A percentile compares a stretch with the other conserved stretches of the same genome.
Conservation (phyloP, 2,797 vertebrate genomes). For the Microctenopoma lineatum region DNA sequence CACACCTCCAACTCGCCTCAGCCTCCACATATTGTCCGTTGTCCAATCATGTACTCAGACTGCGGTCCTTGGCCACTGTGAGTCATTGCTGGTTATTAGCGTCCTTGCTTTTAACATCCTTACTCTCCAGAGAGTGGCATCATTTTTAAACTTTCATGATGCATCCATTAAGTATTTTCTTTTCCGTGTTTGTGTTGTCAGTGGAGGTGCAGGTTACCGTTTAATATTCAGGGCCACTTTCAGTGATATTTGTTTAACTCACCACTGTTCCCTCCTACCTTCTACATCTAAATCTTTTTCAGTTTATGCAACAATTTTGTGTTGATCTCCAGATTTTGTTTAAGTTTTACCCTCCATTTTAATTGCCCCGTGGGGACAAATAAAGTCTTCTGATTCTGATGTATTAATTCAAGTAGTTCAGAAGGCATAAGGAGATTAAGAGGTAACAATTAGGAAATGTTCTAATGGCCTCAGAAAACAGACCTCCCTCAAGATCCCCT, state of each 20-base stretch:
- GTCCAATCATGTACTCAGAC: conserved; percentile 16
- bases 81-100: conserved; percentile 61
- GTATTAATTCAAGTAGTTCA: not conserved
- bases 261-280: conserved; percentile 8
- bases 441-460: not conserved
- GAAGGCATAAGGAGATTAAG: not conserved
- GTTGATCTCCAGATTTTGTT: conserved; percentile 5
- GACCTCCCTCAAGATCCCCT: too few species aligned
- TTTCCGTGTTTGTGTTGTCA: conserved; percentile 26
- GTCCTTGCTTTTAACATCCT: conserved; percentile 37
- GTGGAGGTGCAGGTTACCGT: conserved; percentile 10
- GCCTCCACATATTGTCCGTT: conserved; percentile 42
- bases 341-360: not conserved
- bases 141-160: conserved; percentile 57
- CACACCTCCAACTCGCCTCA: conserved; percentile 32
- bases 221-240: conserved; percentile 42
- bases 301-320: conserved; percentile 10
- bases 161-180: conserved; percentile 36
- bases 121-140: conserved; percentile 47
- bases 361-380: too few species aligned
- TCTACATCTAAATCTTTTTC: not conserved
- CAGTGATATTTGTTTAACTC: conserved; percentile 18
- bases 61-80: conserved; percentile 38
- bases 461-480: not conserved
- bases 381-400: too few species aligned